Percentiles rank a stretch among this genome's conserved stretches.
These are phyloP conservation scores for Leptonema lineaticorne DNA, from an alignment of 1,140 invertebrate genomes.

Conservation along the genomic window DNA sequence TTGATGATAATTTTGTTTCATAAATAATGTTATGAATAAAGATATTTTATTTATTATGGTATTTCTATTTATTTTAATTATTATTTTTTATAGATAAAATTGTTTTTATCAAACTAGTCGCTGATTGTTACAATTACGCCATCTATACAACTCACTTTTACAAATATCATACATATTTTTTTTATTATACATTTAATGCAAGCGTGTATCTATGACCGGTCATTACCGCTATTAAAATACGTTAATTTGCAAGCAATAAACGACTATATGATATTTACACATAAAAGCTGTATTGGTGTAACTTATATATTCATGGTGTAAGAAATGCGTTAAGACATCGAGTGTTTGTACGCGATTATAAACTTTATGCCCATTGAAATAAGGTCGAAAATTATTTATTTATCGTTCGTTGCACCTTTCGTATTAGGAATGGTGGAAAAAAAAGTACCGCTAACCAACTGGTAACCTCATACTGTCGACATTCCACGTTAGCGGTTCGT, in stretches of 20 bases:
- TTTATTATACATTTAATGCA: no score
- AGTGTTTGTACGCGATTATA: neutral
- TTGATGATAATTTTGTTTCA: no score
- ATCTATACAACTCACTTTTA: no score
- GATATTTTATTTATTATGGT: no score
- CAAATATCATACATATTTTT: no score
- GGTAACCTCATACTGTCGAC: constrained; percentile 29
- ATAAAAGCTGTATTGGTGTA: neutral
- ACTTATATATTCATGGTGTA: neutral
- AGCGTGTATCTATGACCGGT: constrained; percentile 25
- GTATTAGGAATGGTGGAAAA: constrained; percentile 19
- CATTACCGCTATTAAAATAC: constrained; percentile 25
- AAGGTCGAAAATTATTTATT: neutral
- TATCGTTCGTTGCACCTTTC: neutral
- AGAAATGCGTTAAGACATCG: neutral
- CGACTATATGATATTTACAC: neutral
- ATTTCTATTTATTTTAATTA: no score
- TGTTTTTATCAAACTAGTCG: no score
- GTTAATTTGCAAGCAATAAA: neutral
- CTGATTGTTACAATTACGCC: no score
- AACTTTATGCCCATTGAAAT: neutral
- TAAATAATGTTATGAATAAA: no score
- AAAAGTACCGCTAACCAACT: constrained; percentile 31
- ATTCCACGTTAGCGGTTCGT: constrained; percentile 15
- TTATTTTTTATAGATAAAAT: no score